Percentiles rank a stretch among this genome's conserved stretches.
phyloP scores from a whole-genome alignment of 2,888 invertebrate species.

The Hartigia nigra region DNA sequence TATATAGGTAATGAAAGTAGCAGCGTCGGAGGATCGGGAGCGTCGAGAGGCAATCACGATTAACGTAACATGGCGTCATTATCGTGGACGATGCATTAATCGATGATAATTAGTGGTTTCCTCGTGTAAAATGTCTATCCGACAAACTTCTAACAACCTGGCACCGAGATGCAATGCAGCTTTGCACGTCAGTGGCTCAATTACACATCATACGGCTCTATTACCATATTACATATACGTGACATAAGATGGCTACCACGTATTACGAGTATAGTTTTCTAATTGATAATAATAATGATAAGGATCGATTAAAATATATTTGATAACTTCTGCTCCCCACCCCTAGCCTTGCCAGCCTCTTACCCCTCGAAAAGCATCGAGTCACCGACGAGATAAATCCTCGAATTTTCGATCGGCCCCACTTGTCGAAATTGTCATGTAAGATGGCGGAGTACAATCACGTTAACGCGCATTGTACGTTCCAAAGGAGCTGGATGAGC shows the following conservation, averaged over 20 bases:
- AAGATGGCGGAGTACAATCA: not conserved
- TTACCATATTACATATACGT: not conserved
- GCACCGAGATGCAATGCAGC: not conserved
- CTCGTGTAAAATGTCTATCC: not conserved
- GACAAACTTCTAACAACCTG: not conserved
- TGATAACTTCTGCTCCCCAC: not conserved
- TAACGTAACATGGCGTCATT: conserved; percentile 1
- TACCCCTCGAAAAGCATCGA: not conserved
- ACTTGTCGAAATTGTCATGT: not conserved
- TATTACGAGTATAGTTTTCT: too few relatives aligned
- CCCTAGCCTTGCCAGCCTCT: not conserved
- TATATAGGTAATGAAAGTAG: not conserved
- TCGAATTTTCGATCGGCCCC: not conserved
- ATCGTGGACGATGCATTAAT: not conserved
- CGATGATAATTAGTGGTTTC: not conserved
- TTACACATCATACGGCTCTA: not conserved
- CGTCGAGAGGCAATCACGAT: not conserved
- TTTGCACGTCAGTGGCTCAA: not conserved
- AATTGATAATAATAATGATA: too few relatives aligned
- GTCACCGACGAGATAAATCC: not conserved
- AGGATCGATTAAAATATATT: not conserved
- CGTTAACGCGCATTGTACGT: conserved; percentile 7
- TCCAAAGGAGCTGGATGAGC: not conserved
- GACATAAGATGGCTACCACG: not conserved
- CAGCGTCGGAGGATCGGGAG: not conserved